Evolutionary conservation across 2,888 invertebrate genomes (phyloP).

Genomic region (Eurois occulta): DNA sequence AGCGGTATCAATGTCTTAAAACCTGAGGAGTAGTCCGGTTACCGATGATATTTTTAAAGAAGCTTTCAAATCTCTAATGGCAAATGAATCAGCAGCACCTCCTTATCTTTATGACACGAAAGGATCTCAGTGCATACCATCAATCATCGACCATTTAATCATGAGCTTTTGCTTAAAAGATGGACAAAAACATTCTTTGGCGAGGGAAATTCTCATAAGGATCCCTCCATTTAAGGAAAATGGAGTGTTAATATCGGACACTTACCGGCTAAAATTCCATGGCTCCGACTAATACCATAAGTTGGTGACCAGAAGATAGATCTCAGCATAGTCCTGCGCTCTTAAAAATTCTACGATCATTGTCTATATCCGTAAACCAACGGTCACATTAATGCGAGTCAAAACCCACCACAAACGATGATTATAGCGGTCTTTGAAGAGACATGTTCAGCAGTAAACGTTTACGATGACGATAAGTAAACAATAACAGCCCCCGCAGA

Average conservation of each 20-base stretch:
- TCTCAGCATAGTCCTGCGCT: background rate
- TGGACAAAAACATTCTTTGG: background rate
- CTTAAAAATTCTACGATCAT: background rate
- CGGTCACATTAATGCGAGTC: background rate
- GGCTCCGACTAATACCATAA: background rate
- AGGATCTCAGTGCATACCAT: background rate
- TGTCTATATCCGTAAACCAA: background rate
- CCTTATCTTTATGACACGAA: background rate
- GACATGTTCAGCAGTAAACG: slow-evolving; percentile 42
- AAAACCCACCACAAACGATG: slow-evolving; percentile 11
- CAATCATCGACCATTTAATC: background rate
- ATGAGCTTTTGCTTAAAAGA: background rate
- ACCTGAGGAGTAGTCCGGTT: no score
- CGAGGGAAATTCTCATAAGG: background rate
- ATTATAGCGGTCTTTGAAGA: slow-evolving; percentile 30
- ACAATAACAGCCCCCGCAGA: slow-evolving; percentile 48
- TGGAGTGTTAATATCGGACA: background rate
- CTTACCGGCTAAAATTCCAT: background rate
- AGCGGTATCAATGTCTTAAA: background rate
- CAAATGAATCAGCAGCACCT: background rate
- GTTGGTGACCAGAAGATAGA: background rate
- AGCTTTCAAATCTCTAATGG: background rate
- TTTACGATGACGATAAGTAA: slow-evolving; percentile 40
- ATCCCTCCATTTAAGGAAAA: background rate
- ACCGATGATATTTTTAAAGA: background rate